Evolutionary conservation across 2,113 vertebrate genomes (phyloP).

Genomic region (Platycercus adscitus): DNA sequence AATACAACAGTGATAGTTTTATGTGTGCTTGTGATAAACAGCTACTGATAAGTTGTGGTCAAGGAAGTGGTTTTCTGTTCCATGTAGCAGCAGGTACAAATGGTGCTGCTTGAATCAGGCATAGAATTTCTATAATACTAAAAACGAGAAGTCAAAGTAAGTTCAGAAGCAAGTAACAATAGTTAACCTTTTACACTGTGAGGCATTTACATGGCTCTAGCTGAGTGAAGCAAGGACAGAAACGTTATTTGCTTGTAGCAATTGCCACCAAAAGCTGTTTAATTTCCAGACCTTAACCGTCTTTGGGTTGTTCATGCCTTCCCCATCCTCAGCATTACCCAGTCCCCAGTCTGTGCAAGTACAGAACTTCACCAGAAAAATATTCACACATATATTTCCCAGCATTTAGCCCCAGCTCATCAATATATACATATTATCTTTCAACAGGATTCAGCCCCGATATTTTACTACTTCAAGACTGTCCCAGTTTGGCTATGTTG

Average conservation of each 20-base stretch:
- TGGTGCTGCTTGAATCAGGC: background rate
- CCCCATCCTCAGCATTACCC: background rate
- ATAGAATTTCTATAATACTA: conserved; percentile 4
- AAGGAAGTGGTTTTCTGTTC: conserved; percentile 61
- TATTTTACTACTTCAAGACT: conserved; percentile 25
- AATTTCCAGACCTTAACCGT: background rate
- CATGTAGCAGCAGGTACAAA: background rate
- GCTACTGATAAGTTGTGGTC: conserved; percentile 32
- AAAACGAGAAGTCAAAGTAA: conserved; percentile 64
- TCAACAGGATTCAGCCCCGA: background rate
- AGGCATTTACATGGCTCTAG: background rate
- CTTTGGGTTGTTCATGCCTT: background rate
- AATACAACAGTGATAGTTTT: conserved; percentile 3
- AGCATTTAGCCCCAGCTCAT: background rate
- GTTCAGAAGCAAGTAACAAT: background rate
- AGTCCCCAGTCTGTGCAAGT: conserved; percentile 37
- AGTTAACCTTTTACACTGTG: background rate
- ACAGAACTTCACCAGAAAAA: conserved; percentile 37
- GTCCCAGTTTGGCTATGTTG: conserved; percentile 28
- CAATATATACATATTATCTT: background rate
- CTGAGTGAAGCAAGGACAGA: background rate
- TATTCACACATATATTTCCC: conserved; percentile 44
- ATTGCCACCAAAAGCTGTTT: background rate
- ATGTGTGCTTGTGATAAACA: conserved; percentile 39
- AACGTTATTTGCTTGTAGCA: background rate